A percentile compares a stretch with the other conserved stretches of the same genome.
phyloP scores from a whole-genome alignment of 2,113 vertebrate species.

The Callorhinus ursinus region DNA sequence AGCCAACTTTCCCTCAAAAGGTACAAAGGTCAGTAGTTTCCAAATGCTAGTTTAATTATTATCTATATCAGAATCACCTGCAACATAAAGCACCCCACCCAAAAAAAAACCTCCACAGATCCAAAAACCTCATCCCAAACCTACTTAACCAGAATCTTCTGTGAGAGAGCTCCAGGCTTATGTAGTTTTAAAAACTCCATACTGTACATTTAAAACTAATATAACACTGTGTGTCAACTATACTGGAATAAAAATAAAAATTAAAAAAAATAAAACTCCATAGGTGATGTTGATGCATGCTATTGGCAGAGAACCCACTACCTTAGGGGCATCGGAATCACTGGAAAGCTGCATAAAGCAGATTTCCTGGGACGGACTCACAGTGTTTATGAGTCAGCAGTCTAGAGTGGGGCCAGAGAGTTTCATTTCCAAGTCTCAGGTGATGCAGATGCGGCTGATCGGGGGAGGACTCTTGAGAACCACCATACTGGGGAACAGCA shows the following conservation, averaged over 20 bases:
- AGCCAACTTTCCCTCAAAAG: neutral
- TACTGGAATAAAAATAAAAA: neutral
- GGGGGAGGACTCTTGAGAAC: neutral
- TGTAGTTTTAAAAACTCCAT: neutral
- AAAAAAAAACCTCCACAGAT: neutral
- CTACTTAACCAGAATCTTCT: neutral
- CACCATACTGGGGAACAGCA: fast-evolving
- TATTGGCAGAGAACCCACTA: neutral
- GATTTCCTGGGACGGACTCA: neutral
- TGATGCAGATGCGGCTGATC: neutral
- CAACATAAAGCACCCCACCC: neutral
- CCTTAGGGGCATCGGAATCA: neutral
- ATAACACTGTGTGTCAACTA: neutral
- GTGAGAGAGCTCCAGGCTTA: neutral
- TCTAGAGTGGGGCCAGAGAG: neutral
- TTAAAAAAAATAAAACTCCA: neutral
- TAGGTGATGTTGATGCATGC: neutral
- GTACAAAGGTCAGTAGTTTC: neutral
- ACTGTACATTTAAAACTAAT: neutral
- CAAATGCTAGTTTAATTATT: neutral
- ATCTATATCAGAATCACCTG: neutral
- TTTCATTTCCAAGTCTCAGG: neutral
- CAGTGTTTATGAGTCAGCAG: neutral
- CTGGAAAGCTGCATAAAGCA: neutral
- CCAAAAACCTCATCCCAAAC: neutral